These are phyloP conservation scores for Anthoscopus minutus DNA, from an alignment of 2,113 vertebrate species.

Conservation along the genomic window DNA sequence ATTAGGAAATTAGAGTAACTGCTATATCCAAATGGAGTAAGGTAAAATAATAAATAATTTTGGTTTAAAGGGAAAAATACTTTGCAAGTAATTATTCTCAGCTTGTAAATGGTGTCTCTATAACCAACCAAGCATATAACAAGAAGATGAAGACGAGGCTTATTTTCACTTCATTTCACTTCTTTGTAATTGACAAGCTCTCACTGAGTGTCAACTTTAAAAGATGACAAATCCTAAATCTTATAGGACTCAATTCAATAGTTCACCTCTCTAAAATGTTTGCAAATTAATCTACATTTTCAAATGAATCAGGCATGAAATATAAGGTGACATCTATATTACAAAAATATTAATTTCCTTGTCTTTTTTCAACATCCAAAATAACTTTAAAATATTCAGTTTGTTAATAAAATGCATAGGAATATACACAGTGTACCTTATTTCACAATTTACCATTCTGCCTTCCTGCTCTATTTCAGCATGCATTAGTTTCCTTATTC, in stretches of 20 bases:
- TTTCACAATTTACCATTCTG: conserved; percentile 10
- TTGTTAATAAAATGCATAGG: conserved; percentile 48
- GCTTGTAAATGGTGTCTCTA: conserved; percentile 89
- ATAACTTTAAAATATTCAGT: conserved; percentile 60
- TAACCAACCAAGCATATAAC: conserved; percentile 91
- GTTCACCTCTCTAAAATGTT: conserved; percentile 84
- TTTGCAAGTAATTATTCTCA: conserved; percentile 90
- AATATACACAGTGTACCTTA: neutral
- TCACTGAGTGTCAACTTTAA: conserved; percentile 89
- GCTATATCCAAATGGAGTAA: neutral
- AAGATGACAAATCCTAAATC: conserved; percentile 96
- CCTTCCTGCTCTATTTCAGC: neutral
- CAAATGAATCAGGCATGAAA: conserved; percentile 82
- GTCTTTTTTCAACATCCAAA: conserved; percentile 52
- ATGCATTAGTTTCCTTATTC: neutral
- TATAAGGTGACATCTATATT: conserved; percentile 75
- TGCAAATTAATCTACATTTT: conserved; percentile 96
- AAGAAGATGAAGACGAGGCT: conserved; percentile 96
- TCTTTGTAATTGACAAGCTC: conserved; percentile 97
- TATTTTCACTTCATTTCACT: conserved; percentile 95
- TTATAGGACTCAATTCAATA: conserved; percentile 85
- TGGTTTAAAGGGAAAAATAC: conserved; percentile 80
- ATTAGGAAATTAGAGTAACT: conserved; percentile 38
- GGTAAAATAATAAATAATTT: conserved; percentile 79
- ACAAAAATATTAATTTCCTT: conserved; percentile 76